phyloP scores from a whole-genome alignment of 2,797 vertebrate species.

The Periparus ater region DNA sequence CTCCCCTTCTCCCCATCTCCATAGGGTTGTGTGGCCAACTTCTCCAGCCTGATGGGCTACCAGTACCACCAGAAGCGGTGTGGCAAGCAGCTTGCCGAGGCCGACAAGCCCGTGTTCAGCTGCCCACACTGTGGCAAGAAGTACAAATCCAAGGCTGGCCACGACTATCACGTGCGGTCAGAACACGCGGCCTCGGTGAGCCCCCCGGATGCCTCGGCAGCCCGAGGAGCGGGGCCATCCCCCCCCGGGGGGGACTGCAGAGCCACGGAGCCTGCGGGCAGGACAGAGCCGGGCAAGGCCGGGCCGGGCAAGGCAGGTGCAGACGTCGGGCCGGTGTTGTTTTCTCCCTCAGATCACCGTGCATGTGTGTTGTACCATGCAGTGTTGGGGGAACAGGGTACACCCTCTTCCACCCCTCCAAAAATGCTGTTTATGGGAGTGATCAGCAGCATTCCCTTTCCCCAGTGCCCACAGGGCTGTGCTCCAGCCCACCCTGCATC shows the following conservation, averaged over 20 bases:
- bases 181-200: slow-evolving; percentile 77
- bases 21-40: slow-evolving; percentile 90
- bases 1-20: background rate
- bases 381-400: accelerated
- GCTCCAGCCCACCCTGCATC: background rate
- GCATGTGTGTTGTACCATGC: background rate
- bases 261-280: slow-evolving; percentile 49
- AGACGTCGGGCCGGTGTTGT: background rate
- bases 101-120: slow-evolving; percentile 87
- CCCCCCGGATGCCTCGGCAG: background rate
- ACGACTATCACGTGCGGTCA: slow-evolving; percentile 90
- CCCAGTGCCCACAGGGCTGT: background rate
- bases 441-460: background rate
- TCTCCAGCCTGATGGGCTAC: slow-evolving; percentile 96
- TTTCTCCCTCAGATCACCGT: background rate
- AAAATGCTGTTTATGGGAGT: background rate
- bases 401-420: background rate
- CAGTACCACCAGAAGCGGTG: slow-evolving; percentile 97
- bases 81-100: slow-evolving; percentile 85
- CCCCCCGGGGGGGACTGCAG: slow-evolving; percentile 5
- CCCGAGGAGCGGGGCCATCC: slow-evolving; percentile 26
- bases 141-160: slow-evolving; percentile 93
- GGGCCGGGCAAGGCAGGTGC: slow-evolving; percentile 65
- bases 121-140: slow-evolving; percentile 90
- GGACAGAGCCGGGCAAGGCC: slow-evolving; percentile 48